A percentile compares a stretch with the other conserved stretches of the same genome.
Conservation (phyloP, 2,888 invertebrate genomes). For the Osmoderma eremita region DNA sequence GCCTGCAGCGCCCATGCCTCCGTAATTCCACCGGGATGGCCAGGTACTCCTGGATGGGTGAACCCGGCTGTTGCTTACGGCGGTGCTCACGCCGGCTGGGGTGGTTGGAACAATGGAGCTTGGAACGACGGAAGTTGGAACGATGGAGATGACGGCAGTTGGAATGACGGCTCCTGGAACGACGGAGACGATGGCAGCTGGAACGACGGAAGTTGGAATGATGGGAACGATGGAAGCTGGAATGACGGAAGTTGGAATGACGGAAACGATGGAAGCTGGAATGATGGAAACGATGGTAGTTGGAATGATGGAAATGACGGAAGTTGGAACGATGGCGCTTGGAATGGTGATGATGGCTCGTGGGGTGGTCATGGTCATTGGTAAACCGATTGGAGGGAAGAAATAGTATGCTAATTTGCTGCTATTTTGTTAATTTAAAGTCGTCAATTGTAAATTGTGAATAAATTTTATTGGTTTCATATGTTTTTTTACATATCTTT, state of each 20-base stretch:
- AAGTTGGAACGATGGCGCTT: slow-evolving; percentile 34
- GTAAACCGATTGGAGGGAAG: slow-evolving; percentile 6
- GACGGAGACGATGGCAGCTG: slow-evolving; percentile 37
- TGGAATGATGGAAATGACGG: slow-evolving; percentile 29
- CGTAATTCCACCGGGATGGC: slow-evolving; percentile 37
- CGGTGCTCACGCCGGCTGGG: slow-evolving; percentile 26
- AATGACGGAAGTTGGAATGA: slow-evolving; percentile 24
- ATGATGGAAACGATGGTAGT: not conserved
- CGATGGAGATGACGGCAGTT: slow-evolving; percentile 34
- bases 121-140: slow-evolving; percentile 39
- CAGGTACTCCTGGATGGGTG: slow-evolving; percentile 50
- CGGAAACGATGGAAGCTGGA: slow-evolving; percentile 37
- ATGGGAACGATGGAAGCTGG: slow-evolving; percentile 37
- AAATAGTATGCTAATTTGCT: not conserved
- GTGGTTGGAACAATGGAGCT: slow-evolving; percentile 26
- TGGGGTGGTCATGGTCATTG: slow-evolving; percentile 34
- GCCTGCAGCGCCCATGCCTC: slow-evolving; percentile 14
- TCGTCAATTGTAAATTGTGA: no score
- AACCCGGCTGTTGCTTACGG: slow-evolving; percentile 20
- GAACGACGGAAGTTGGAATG: slow-evolving; percentile 28
- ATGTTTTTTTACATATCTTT: not conserved
- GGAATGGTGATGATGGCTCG: slow-evolving; percentile 35
- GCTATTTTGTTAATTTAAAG: no score
- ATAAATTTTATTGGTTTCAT: not conserved
- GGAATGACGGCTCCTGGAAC: slow-evolving; percentile 33